Percentiles rank a stretch among this genome's conserved stretches.
Evolutionary conservation across 92 coral and sea anemone species (phyloP).

Genomic region (Pocillopora grandis): DNA sequence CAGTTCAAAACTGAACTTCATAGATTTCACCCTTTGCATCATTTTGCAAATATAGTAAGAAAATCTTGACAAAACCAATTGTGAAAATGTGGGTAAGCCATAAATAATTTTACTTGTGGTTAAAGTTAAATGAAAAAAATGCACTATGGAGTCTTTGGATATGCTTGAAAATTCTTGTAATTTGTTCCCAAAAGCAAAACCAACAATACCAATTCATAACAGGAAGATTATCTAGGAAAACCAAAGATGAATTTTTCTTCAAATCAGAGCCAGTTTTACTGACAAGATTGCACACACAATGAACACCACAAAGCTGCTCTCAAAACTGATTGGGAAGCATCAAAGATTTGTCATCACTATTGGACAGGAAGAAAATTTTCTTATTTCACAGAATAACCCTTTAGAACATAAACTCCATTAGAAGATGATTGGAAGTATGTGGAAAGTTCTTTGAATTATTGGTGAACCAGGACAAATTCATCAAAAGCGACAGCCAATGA

Average conservation of each 20-base stretch:
- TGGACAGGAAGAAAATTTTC: conserved; percentile 47
- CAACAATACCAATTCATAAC: conserved; percentile 12
- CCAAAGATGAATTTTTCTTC: conserved; percentile 20
- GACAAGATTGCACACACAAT: conserved; percentile 31
- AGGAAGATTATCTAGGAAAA: conserved; percentile 7
- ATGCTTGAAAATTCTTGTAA: background rate
- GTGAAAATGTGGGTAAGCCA: no score
- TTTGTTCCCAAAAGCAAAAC: background rate
- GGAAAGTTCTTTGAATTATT: conserved; percentile 71
- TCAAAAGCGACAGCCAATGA: conserved; percentile 71
- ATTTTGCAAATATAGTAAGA: no score
- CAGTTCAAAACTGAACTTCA: no score
- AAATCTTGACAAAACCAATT: no score
- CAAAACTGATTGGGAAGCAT: conserved; percentile 62
- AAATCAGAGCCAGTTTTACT: conserved; percentile 42
- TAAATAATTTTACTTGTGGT: no score
- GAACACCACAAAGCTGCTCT: conserved; percentile 35
- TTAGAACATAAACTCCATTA: conserved; percentile 65
- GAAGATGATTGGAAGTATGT: conserved; percentile 75
- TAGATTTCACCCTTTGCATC: no score
- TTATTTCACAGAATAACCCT: conserved; percentile 39
- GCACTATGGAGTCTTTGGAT: no score
- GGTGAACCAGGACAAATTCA: conserved; percentile 74
- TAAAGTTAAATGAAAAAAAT: background rate
- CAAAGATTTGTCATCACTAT: conserved; percentile 44